Evolutionary conservation across 2,113 vertebrate species (phyloP).

Genomic region (Orycteropus afer): DNA sequence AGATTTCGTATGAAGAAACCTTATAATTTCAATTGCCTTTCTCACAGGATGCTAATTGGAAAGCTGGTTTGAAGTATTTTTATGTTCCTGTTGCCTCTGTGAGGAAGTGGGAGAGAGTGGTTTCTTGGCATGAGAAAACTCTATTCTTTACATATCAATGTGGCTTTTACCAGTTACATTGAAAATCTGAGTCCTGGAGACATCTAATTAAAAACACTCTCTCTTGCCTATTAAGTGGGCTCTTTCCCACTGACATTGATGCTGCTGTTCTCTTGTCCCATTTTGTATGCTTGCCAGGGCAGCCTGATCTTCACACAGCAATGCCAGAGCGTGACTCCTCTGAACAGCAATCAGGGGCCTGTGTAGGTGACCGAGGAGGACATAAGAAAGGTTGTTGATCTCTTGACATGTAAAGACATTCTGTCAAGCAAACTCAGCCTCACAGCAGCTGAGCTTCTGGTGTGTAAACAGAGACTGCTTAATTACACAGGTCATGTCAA

Average conservation of each 20-base stretch:
- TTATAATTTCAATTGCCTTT: background rate
- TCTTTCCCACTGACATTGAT: conserved; percentile 55
- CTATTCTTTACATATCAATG: background rate
- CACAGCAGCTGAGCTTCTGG: conserved; percentile 84
- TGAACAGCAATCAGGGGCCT: conserved; percentile 84
- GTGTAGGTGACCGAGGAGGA: conserved; percentile 84
- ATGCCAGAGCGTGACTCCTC: conserved; percentile 74
- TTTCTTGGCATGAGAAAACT: background rate
- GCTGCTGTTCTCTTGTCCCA: conserved; percentile 56
- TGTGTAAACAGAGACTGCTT: conserved; percentile 91
- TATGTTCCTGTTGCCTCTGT: background rate
- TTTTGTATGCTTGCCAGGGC: conserved; percentile 51
- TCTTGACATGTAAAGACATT: conserved; percentile 90
- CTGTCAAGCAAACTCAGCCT: conserved; percentile 87
- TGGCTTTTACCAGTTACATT: background rate
- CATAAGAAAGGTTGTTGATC: conserved; percentile 88
- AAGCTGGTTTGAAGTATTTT: conserved; percentile 9
- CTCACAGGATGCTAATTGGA: background rate
- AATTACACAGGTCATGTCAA: conserved; percentile 92
- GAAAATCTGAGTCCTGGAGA: background rate
- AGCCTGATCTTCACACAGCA: conserved; percentile 84
- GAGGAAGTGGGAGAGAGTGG: background rate
- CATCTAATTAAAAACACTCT: conserved; percentile 1
- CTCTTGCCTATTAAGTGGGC: conserved; percentile 40
- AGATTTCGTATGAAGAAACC: background rate